These are phyloP conservation scores for Ranitomeya variabilis DNA, from an alignment of 2,113 vertebrate genomes.

Conservation along the genomic window DNA sequence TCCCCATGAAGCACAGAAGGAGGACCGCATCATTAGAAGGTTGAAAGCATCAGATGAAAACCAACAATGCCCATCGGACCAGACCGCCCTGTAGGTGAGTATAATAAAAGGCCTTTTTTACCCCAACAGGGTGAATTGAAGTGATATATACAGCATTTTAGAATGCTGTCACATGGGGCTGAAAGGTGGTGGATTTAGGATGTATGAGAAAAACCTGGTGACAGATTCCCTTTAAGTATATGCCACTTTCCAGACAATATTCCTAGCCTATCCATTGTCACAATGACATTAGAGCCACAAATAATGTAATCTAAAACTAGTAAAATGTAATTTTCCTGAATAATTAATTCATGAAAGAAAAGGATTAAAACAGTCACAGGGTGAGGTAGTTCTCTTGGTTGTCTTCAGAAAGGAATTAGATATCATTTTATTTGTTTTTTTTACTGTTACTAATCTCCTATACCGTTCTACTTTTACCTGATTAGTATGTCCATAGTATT, in stretches of 20 bases:
- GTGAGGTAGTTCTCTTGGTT: not conserved
- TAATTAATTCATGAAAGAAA: not conserved
- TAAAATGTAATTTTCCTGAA: not conserved
- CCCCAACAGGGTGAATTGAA: too few relatives aligned
- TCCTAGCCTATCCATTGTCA: not conserved
- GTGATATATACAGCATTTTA: too few relatives aligned
- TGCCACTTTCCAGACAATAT: not conserved
- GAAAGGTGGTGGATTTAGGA: too few relatives aligned
- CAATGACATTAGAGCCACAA: not conserved
- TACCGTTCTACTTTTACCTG: slow-evolving; percentile 20
- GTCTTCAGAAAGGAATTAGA: not conserved
- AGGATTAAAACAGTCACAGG: not conserved
- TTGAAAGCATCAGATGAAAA: too few relatives aligned
- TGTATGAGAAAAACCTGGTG: too few relatives aligned
- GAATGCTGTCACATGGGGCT: too few relatives aligned
- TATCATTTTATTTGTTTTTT: not conserved
- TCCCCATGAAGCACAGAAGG: too few relatives aligned
- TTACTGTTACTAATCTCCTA: not conserved
- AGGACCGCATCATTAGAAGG: too few relatives aligned
- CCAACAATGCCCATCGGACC: too few relatives aligned
- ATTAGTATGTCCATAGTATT: slow-evolving; percentile 14
- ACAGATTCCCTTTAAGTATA: too few relatives aligned
- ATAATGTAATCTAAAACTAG: not conserved
- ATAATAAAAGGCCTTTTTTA: too few relatives aligned
- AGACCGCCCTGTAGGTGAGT: too few relatives aligned